phyloP scores from a whole-genome alignment of 2,888 invertebrate genomes.

The Drosophila neotestacea region DNA sequence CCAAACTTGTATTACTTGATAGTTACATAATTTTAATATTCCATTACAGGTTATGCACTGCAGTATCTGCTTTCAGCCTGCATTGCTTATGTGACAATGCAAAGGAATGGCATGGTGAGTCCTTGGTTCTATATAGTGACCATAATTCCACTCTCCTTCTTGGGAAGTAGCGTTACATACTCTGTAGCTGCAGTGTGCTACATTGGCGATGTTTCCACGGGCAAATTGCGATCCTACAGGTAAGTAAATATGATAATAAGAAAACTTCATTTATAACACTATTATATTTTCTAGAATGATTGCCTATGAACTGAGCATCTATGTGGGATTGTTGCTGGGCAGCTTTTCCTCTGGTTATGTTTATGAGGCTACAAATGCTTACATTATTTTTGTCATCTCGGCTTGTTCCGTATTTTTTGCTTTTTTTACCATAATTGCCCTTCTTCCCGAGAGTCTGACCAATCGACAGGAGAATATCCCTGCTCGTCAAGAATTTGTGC shows the following conservation, averaged over 20 bases:
- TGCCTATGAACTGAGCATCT: conserved; percentile 87
- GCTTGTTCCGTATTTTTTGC: conserved; percentile 62
- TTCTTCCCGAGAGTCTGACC: conserved; percentile 80
- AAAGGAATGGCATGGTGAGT: conserved; percentile 62
- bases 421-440: conserved; percentile 60
- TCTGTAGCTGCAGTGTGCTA: conserved; percentile 88
- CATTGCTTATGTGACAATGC: conserved; percentile 65
- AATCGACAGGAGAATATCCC: neutral
- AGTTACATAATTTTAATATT: neutral
- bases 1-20: too few species aligned
- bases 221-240: conserved; percentile 88
- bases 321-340: conserved; percentile 88
- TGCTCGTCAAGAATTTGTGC: conserved; percentile 3
- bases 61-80: conserved; percentile 71
- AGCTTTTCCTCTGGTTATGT: conserved; percentile 87
- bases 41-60: conserved; percentile 73
- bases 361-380: conserved; percentile 83
- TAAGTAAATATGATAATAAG: conserved; percentile 59
- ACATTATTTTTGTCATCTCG: conserved; percentile 77
- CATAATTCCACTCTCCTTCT: conserved; percentile 86
- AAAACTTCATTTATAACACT: neutral
- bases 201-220: conserved; percentile 88
- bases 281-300: conserved; percentile 86
- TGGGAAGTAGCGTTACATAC: conserved; percentile 88
- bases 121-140: conserved; percentile 86